phyloP scores from a whole-genome alignment of 2,888 invertebrate genomes.

The Mesoligia furuncula region DNA sequence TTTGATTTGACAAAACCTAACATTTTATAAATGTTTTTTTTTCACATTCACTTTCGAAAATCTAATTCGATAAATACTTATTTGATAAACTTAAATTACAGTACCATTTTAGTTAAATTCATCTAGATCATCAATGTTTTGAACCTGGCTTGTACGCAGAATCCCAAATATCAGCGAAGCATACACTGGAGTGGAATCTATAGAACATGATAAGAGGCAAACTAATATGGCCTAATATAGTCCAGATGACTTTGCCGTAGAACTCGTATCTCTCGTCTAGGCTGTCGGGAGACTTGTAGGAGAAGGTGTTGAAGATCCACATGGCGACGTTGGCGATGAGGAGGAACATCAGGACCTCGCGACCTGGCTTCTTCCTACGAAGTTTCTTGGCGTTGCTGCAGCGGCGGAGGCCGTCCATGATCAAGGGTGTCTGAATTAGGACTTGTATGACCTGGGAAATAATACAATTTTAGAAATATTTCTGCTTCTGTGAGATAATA shows the following conservation, averaged over 20 bases:
- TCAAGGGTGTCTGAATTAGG: conserved; percentile 93
- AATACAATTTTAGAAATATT: background rate
- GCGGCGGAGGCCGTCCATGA: conserved; percentile 94
- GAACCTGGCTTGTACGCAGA: conserved; percentile 92
- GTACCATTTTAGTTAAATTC: background rate
- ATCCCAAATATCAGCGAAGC: conserved; percentile 95
- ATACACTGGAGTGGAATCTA: conserved; percentile 94
- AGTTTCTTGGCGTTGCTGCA: conserved; percentile 92
- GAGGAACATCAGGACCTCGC: conserved; percentile 94
- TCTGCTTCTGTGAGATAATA: background rate
- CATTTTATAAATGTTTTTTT: background rate
- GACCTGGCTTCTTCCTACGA: conserved; percentile 92
- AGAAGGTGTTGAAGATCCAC: conserved; percentile 94
- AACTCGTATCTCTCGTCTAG: conserved; percentile 91
- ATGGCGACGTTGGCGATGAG: conserved; percentile 94
- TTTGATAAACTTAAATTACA: background rate
- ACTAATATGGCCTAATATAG: conserved; percentile 93
- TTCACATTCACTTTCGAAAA: background rate
- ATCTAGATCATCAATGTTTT: conserved; percentile 76
- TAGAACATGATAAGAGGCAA: conserved; percentile 94
- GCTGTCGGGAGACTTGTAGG: conserved; percentile 88
- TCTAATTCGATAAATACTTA: conserved; percentile 7
- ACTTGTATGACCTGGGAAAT: conserved; percentile 92
- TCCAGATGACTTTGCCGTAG: conserved; percentile 93
- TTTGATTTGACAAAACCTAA: background rate